Evolutionary conservation across 1,140 invertebrate genomes (phyloP).

Genomic region (Euwallacea fornicatus): DNA sequence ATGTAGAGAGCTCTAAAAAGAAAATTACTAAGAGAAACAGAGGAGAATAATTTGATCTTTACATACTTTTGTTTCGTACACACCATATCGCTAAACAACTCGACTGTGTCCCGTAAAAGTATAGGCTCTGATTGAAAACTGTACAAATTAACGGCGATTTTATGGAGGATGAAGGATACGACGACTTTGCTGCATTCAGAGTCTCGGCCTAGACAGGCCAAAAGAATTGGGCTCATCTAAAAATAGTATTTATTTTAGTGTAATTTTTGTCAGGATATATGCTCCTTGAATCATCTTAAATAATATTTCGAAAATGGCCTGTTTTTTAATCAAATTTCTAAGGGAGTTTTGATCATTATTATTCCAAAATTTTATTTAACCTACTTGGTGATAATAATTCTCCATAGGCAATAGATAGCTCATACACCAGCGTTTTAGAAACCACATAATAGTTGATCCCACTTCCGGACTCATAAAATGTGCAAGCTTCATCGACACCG

Average conservation of each 20-base stretch:
- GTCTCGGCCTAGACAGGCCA: conserved; percentile 49
- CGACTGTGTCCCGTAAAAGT: conserved; percentile 50
- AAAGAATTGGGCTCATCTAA: conserved; percentile 49
- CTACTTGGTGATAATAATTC: conserved; percentile 68
- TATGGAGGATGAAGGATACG: conserved; percentile 47
- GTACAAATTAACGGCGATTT: conserved; percentile 51
- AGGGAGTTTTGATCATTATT: background rate
- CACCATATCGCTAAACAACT: conserved; percentile 50
- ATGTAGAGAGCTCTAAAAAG: conserved; percentile 49
- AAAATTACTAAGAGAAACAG: no score
- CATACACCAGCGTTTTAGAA: conserved; percentile 74
- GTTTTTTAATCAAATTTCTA: background rate
- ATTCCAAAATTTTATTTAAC: background rate
- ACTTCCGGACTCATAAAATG: conserved; percentile 79
- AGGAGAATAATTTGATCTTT: background rate
- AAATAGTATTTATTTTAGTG: conserved; percentile 16
- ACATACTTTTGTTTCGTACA: conserved; percentile 50
- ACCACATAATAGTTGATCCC: conserved; percentile 77
- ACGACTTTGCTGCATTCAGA: conserved; percentile 51
- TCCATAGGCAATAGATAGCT: conserved; percentile 74
- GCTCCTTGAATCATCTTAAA: background rate
- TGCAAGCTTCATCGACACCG: conserved; percentile 62
- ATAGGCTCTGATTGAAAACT: conserved; percentile 51
- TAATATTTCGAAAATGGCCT: background rate
- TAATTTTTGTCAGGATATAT: background rate